Percentiles rank a stretch among this genome's conserved stretches.
These are phyloP conservation scores for Dynastes maya DNA, from an alignment of 2,888 invertebrate species.

Conservation along the genomic window DNA sequence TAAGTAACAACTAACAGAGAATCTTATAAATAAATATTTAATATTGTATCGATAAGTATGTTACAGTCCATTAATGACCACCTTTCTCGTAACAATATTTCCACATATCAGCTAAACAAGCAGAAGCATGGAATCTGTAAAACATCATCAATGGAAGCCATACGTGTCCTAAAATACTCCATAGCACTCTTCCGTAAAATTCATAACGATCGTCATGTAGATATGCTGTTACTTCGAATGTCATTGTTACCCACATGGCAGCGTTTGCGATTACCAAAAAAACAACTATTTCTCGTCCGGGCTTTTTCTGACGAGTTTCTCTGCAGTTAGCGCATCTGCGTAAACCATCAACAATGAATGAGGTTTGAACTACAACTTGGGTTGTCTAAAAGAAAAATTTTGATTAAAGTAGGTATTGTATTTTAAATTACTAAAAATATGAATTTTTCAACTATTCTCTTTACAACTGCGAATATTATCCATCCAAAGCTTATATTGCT, in stretches of 20 bases:
- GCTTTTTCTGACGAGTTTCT: constrained; percentile 78
- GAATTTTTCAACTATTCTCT: too few species aligned
- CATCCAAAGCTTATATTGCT: too few species aligned
- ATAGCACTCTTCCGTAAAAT: constrained; percentile 80
- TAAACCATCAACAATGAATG: constrained; percentile 81
- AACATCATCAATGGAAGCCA: constrained; percentile 84
- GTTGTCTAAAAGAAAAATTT: constrained; percentile 71
- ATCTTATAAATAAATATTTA: neutral
- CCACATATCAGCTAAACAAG: constrained; percentile 86
- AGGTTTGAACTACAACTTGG: constrained; percentile 83
- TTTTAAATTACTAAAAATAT: too few species aligned
- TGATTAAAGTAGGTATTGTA: too few species aligned
- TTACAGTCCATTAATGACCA: constrained; percentile 59
- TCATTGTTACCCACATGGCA: constrained; percentile 84
- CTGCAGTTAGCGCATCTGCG: constrained; percentile 81
- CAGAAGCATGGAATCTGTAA: constrained; percentile 85
- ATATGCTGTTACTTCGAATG: constrained; percentile 77
- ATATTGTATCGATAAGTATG: neutral
- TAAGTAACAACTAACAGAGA: neutral
- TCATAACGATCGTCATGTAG: constrained; percentile 75
- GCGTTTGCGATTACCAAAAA: constrained; percentile 85
- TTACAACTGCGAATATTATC: too few species aligned
- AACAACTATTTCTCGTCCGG: constrained; percentile 83
- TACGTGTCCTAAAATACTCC: constrained; percentile 83
- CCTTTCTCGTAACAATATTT: constrained; percentile 81